phyloP scores from a whole-genome alignment of 2,888 invertebrate genomes.

The Campaea margaritaria region DNA sequence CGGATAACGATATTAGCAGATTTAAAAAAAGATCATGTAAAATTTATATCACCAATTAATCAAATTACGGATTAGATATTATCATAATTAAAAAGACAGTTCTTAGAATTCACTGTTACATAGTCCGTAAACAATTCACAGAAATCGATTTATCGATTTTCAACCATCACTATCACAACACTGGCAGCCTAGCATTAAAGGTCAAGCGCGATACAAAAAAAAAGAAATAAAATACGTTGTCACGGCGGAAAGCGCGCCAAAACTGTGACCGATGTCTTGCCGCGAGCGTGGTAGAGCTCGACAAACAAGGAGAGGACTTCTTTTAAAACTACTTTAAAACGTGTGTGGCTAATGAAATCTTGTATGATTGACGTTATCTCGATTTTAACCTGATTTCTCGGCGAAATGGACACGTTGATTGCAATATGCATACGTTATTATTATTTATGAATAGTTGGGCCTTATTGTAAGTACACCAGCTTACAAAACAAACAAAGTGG shows the following conservation, averaged over 20 bases:
- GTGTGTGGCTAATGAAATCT: not conserved
- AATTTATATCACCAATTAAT: constrained; percentile 25
- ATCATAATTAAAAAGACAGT: constrained; percentile 15
- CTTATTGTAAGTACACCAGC: too few relatives aligned
- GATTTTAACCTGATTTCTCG: constrained; percentile 3
- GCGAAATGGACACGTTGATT: not conserved
- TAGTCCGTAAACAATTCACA: constrained; percentile 20
- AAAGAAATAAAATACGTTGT: constrained; percentile 37
- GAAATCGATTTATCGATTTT: constrained; percentile 24
- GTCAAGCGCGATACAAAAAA: constrained; percentile 10
- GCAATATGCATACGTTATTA: not conserved
- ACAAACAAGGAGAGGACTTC: constrained; percentile 36
- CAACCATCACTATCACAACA: constrained; percentile 23
- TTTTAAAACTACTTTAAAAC: constrained; percentile 13
- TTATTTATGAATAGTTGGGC: too few relatives aligned
- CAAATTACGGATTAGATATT: constrained; percentile 25
- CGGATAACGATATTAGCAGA: not conserved
- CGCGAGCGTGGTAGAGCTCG: constrained; percentile 21
- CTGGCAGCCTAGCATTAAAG: constrained; percentile 9
- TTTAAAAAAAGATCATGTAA: constrained; percentile 9
- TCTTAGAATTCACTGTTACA: constrained; percentile 12
- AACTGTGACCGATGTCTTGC: constrained; percentile 38
- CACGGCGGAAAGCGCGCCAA: constrained; percentile 39
- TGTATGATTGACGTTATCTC: constrained; percentile 15
- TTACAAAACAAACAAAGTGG: too few relatives aligned